Evolutionary conservation across 2,888 invertebrate species (phyloP).

Genomic region (Beris morrisii): DNA sequence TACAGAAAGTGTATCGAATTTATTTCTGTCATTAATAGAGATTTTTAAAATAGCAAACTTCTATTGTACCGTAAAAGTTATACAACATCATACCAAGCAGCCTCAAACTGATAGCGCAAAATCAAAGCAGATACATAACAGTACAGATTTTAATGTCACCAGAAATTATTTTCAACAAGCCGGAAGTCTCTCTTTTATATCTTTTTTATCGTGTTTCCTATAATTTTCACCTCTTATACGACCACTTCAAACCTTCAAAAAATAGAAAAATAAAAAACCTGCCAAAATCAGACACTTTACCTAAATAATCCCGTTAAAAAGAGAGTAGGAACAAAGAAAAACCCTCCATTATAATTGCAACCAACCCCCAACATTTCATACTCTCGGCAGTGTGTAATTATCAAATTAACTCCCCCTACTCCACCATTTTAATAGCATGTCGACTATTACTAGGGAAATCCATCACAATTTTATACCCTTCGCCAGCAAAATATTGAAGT

Average conservation of each 20-base stretch:
- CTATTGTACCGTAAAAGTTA: no score
- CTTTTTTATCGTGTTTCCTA: not conserved
- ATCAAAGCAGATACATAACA: no score
- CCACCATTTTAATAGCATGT: constrained; percentile 22
- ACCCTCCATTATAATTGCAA: not conserved
- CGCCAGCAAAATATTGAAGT: constrained; percentile 29
- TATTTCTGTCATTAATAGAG: no score
- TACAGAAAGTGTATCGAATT: no score
- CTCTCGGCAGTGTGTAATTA: constrained; percentile 28
- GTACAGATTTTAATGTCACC: no score
- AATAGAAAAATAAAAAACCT: constrained; percentile 15
- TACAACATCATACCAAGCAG: no score
- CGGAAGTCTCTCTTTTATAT: no score
- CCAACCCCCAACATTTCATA: constrained; percentile 10
- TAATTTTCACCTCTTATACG: not conserved
- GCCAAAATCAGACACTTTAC: constrained; percentile 31
- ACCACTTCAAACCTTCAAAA: constrained; percentile 7
- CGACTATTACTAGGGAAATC: constrained; percentile 27
- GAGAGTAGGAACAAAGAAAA: constrained; percentile 11
- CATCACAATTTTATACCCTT: constrained; percentile 26
- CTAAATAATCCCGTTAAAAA: constrained; percentile 27
- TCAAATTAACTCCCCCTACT: constrained; percentile 28
- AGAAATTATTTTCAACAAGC: no score
- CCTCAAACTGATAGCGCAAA: no score
- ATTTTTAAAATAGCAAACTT: no score